Percentiles rank a stretch among this genome's conserved stretches.
These are phyloP conservation scores for Pyrrhosoma nymphula DNA, from an alignment of 2,888 invertebrate genomes.

Conservation along the genomic window DNA sequence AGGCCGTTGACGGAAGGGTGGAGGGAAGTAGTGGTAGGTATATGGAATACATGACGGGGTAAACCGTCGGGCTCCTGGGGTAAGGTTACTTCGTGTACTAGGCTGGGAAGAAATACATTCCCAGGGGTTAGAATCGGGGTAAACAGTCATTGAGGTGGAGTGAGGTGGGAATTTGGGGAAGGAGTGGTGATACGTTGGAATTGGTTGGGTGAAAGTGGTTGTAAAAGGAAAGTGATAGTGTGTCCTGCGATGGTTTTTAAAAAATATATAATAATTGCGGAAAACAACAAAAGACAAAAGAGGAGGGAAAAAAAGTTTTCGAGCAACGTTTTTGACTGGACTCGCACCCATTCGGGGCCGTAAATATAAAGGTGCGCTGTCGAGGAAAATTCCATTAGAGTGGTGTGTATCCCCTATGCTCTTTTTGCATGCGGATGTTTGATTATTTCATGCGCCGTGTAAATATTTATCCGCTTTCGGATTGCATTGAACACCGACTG, in stretches of 20 bases:
- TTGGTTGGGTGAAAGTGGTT: not conserved
- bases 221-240: not conserved
- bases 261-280: not conserved
- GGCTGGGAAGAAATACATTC: not conserved
- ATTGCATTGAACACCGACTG: not conserved
- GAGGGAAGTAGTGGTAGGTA: not conserved
- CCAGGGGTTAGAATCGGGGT: not conserved
- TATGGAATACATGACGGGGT: not conserved
- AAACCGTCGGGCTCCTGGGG: not conserved
- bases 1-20: not conserved
- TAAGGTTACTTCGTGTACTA: not conserved
- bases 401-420: not conserved
- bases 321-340: too few species aligned
- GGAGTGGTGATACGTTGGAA: not conserved
- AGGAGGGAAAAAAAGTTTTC: not conserved
- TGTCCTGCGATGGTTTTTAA: not conserved
- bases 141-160: not conserved
- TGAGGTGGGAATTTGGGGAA: not conserved
- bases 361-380: constrained; percentile 8
- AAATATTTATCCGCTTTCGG: not conserved
- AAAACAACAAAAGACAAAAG: not conserved
- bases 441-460: not conserved
- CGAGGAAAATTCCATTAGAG: not conserved
- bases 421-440: not conserved
- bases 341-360: too few species aligned